A percentile compares a stretch with the other conserved stretches of the same genome.
phyloP scores from a whole-genome alignment of 2,888 invertebrate species.

The Phoenoteleia sp. region DNA sequence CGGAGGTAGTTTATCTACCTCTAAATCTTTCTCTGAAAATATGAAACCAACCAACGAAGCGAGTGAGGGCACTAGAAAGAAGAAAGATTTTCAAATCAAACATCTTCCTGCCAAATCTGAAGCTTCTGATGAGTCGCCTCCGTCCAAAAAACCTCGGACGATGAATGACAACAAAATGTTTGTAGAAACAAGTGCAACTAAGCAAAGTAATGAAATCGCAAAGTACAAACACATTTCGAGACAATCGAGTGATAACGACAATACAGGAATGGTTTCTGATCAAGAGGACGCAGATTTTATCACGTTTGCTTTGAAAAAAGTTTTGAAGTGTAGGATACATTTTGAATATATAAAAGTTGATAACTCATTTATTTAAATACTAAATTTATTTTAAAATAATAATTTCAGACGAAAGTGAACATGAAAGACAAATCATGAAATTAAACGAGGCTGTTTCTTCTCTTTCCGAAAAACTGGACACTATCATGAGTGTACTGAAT shows the following conservation, averaged over 20 bases:
- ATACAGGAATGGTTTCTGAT: not conserved
- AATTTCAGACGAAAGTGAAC: not conserved
- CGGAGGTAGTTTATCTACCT: too few relatives aligned
- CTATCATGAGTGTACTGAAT: constrained; percentile 12
- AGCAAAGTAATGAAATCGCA: not conserved
- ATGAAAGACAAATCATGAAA: not conserved
- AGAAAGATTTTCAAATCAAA: not conserved
- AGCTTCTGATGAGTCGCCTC: not conserved
- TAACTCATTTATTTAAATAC: not conserved
- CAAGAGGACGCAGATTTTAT: not conserved
- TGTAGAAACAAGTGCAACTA: not conserved
- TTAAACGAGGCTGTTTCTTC: not conserved
- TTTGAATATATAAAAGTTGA: too few relatives aligned
- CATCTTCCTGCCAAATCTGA: too few relatives aligned
- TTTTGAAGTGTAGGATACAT: constrained; percentile 15
- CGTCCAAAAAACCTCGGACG: not conserved
- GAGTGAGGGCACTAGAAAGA: not conserved
- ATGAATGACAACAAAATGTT: not conserved
- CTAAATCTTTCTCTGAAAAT: too few relatives aligned
- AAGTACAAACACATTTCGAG: not conserved
- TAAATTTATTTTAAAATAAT: not conserved
- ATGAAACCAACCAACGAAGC: too few relatives aligned
- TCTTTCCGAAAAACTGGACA: not conserved
- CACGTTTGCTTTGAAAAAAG: not conserved
- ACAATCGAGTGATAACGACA: not conserved